phyloP scores from a whole-genome alignment of 2,113 vertebrate genomes.

The Hystrix brachyura region DNA sequence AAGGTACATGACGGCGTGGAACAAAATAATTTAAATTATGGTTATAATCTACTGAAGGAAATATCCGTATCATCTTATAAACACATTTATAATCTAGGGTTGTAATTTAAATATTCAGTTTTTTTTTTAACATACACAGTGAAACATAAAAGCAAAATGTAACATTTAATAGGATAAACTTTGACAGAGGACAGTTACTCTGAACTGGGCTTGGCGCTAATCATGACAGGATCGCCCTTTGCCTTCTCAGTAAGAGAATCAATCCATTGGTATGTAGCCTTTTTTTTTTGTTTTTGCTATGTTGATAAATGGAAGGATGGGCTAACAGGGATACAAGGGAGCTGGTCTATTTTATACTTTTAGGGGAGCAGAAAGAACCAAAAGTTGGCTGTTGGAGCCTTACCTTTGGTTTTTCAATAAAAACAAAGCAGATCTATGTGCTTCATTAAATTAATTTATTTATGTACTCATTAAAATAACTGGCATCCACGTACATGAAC shows the following conservation, averaged over 20 bases:
- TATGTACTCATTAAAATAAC: slow-evolving; percentile 94
- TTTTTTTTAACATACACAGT: slow-evolving; percentile 89
- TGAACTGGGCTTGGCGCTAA: slow-evolving; percentile 82
- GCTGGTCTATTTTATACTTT: slow-evolving; percentile 83
- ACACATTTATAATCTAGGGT: slow-evolving; percentile 92
- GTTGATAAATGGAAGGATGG: slow-evolving; percentile 84
- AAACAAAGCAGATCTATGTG: slow-evolving; percentile 80
- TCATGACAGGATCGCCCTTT: slow-evolving; percentile 80
- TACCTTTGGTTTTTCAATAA: slow-evolving; percentile 81
- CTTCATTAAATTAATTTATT: slow-evolving; percentile 81
- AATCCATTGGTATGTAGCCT: slow-evolving; percentile 83
- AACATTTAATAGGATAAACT: slow-evolving; percentile 89
- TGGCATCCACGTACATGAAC: slow-evolving; percentile 94
- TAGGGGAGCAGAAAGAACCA: slow-evolving; percentile 90
- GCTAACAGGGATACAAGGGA: slow-evolving; percentile 83
- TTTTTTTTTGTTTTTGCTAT: slow-evolving; percentile 78
- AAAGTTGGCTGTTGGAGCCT: slow-evolving; percentile 85
- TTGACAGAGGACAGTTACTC: slow-evolving; percentile 88
- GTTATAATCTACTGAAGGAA: slow-evolving; percentile 92
- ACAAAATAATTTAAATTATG: slow-evolving; percentile 94
- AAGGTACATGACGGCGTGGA: slow-evolving; percentile 93
- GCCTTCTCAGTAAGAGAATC: slow-evolving; percentile 83
- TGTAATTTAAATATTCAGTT: slow-evolving; percentile 88
- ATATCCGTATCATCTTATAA: slow-evolving; percentile 92
- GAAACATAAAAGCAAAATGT: slow-evolving; percentile 89